Conservation (phyloP, 2,797 vertebrate species). For the Poeciliopsis gracilis region DNA sequence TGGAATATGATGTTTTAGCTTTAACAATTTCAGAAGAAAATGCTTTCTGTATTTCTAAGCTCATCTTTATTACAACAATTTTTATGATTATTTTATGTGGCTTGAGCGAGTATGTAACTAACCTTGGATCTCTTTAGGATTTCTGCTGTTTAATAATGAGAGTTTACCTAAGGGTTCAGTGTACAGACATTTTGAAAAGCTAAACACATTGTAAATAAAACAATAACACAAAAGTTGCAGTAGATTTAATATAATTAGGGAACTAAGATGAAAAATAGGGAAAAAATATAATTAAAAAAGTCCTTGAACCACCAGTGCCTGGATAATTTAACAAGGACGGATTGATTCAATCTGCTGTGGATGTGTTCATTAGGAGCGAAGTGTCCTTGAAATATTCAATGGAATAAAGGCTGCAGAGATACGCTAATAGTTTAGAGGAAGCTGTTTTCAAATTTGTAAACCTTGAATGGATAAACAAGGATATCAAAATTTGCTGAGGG, state of each 20-base stretch:
- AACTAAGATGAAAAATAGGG: neutral
- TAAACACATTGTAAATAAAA: neutral
- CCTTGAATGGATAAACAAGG: neutral
- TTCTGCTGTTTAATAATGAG: constrained; percentile 47
- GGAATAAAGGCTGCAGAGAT: neutral
- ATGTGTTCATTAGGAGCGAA: neutral
- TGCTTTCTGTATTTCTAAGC: neutral
- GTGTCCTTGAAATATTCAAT: neutral
- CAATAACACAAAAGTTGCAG: neutral
- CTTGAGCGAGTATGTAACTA: neutral
- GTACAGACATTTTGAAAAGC: neutral
- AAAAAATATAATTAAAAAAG: neutral
- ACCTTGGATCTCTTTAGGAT: constrained; percentile 49
- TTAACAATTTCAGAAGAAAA: neutral
- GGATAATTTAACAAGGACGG: neutral
- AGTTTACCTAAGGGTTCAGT: constrained; percentile 47
- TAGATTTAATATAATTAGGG: neutral
- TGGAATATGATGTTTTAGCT: neutral
- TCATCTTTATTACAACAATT: neutral
- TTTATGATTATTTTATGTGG: constrained; percentile 7
- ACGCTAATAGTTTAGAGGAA: neutral
- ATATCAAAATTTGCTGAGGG: neutral
- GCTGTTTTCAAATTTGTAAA: neutral
- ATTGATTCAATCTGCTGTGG: neutral
- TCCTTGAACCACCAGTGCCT: neutral